Conservation (phyloP, 64 coral and sea anemone genomes). For the Pocillopora verrucosa region DNA sequence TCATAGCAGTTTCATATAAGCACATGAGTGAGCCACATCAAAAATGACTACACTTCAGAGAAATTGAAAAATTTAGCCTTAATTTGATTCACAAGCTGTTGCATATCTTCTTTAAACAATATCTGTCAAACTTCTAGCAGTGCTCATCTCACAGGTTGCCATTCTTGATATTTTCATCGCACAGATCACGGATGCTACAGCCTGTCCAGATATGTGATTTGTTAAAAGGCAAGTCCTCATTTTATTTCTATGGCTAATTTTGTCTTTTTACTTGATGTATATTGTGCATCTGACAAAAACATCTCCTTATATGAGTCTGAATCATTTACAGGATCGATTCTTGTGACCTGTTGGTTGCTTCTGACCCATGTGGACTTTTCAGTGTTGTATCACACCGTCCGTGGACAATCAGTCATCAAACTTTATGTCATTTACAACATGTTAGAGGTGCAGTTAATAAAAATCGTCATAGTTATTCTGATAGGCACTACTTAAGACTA, state of each 20-base stretch:
- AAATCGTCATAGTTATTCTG: no score
- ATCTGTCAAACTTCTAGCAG: no score
- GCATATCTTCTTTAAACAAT: no score
- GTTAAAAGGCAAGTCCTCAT: conserved; percentile 67
- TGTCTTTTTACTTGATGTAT: background rate
- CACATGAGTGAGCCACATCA: no score
- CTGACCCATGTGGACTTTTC: conserved; percentile 93
- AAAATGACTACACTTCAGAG: no score
- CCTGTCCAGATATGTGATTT: conserved; percentile 91
- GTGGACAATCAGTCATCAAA: conserved; percentile 98
- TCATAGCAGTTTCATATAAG: no score
- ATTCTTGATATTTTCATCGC: background rate
- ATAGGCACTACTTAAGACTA: no score
- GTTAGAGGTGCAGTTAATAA: conserved; percentile 80
- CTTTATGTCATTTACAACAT: conserved; percentile 99
- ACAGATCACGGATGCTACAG: conserved; percentile 76
- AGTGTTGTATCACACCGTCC: conserved; percentile 91
- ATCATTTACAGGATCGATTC: conserved; percentile 77
- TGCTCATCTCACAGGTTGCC: background rate
- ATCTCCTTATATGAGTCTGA: background rate
- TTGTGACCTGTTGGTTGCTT: conserved; percentile 61
- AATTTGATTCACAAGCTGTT: no score
- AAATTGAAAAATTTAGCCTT: no score
- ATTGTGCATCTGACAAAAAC: background rate
- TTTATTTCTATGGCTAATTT: background rate